Evolutionary conservation across 2,113 vertebrate genomes (phyloP).

Genomic region (Ivindomyrus marchei): DNA sequence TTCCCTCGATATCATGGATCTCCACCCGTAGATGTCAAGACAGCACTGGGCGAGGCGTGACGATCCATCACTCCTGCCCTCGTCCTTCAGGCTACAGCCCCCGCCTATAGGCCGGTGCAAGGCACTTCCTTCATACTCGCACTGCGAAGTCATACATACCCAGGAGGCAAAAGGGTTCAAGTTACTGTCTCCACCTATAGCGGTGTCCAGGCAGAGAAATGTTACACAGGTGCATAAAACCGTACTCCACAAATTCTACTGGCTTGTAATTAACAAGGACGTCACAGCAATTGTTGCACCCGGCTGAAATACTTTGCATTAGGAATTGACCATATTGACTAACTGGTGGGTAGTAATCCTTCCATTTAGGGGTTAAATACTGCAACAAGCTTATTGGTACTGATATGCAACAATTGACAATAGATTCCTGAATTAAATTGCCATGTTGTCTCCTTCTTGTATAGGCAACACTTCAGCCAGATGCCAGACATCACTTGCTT

Average conservation of each 20-base stretch:
- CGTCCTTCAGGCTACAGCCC: constrained; percentile 55
- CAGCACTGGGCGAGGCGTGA: constrained; percentile 39
- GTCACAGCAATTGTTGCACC: background rate
- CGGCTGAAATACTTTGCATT: background rate
- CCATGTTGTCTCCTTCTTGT: background rate
- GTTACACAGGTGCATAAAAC: constrained; percentile 46
- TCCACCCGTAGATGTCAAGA: constrained; percentile 30
- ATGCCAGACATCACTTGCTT: constrained; percentile 30
- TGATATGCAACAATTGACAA: background rate
- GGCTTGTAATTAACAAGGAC: background rate
- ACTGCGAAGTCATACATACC: constrained; percentile 32
- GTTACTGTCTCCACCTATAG: constrained; percentile 48
- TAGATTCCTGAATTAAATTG: background rate
- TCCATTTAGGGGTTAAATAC: background rate
- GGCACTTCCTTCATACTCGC: constrained; percentile 41
- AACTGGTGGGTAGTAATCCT: background rate
- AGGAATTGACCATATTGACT: background rate
- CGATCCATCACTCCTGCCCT: constrained; percentile 39
- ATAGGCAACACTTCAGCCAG: constrained; percentile 40
- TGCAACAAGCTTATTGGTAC: background rate
- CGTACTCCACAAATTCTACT: background rate
- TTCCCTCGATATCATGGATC: background rate
- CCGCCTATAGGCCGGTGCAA: constrained; percentile 54
- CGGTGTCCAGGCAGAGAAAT: constrained; percentile 39
- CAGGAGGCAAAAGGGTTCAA: constrained; percentile 51